Base-by-base conservation (phyloP, 1,140 invertebrate genomes). In the Drosophila bocki region DNA sequence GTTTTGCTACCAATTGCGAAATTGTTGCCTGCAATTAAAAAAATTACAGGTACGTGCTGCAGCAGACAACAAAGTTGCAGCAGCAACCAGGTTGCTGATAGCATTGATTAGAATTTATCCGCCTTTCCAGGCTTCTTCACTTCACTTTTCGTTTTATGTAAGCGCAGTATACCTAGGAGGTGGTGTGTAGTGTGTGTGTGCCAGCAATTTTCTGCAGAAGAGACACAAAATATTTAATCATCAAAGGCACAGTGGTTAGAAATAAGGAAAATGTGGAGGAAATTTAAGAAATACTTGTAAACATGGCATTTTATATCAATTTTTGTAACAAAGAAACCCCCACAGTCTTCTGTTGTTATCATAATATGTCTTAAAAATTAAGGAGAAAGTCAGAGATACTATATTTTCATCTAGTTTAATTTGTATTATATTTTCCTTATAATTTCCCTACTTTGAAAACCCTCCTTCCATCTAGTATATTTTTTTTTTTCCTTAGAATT, bases 1-100 rank as follows among this genome's bases (percentile, higher is more conserved):
- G 45, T 29, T 13, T 63, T 45, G 57, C 39, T 53, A 63, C 51
- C 75, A 83, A 80, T 83, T 78, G 65, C 64, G 67, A 70, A 80
- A 86, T 74, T 67, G 71, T 86, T 82, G 70, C 69, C 48, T 56
- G 79, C 83, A 86, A 87, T 87, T 87, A 87, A 87, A 86, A 86
- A 87, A 86, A 87, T 82, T 82, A 82, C 83, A 82, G 79, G 82
- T 82, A 87, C 83, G 83, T 87, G 83, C 64, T 35, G 61, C 7
- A 37, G 61, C 32, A 9, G 78, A 87, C 72, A 77, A 87, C 72
- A 77, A 82, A 48, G 58, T 68, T 64, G 63, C 53, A 42, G 22
- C 68, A 62, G 33, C 48, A 47, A 17, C 51, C 51, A 54, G 51
- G 62, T 41, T 58, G 42, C 48, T 82, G 75, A 83, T 79, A 82